phyloP scores from a whole-genome alignment of 2,113 vertebrate genomes.

The Carassius gibelio region DNA sequence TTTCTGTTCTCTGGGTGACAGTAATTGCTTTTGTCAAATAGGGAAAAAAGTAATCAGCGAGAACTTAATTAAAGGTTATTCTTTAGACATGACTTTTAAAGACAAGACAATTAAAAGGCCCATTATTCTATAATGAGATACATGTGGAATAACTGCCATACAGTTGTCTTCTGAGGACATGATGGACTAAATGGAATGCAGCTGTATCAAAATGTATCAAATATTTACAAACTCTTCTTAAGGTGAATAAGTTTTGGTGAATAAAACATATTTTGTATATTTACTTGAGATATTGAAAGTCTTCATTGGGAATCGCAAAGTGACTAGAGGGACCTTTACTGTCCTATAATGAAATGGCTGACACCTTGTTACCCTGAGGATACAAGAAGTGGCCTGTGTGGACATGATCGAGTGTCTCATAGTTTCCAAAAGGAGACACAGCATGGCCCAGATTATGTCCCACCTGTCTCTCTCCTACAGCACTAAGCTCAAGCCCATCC shows the following conservation, averaged over 20 bases:
- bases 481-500: constrained; percentile 60
- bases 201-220: not conserved
- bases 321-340: constrained; percentile 6
- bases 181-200: constrained; percentile 34
- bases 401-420: constrained; percentile 26
- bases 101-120: constrained; percentile 77
- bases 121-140: constrained; percentile 73
- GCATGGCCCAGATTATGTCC: constrained; percentile 13
- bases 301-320: not conserved
- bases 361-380: constrained; percentile 20
- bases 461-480: constrained; percentile 58
- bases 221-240: not conserved
- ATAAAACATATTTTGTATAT: not conserved
- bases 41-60: constrained; percentile 70
- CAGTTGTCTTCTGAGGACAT: constrained; percentile 60
- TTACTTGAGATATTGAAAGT: not conserved
- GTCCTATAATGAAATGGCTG: constrained; percentile 6
- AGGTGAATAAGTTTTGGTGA: not conserved
- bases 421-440: constrained; percentile 23
- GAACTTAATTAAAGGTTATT: constrained; percentile 76
- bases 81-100: constrained; percentile 74
- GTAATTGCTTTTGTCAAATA: constrained; percentile 74
- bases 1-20: constrained; percentile 69
- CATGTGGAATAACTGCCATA: constrained; percentile 65
- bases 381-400: not conserved